Evolutionary conservation across 1,140 invertebrate genomes (phyloP).

Genomic region (Goniozus legneri): DNA sequence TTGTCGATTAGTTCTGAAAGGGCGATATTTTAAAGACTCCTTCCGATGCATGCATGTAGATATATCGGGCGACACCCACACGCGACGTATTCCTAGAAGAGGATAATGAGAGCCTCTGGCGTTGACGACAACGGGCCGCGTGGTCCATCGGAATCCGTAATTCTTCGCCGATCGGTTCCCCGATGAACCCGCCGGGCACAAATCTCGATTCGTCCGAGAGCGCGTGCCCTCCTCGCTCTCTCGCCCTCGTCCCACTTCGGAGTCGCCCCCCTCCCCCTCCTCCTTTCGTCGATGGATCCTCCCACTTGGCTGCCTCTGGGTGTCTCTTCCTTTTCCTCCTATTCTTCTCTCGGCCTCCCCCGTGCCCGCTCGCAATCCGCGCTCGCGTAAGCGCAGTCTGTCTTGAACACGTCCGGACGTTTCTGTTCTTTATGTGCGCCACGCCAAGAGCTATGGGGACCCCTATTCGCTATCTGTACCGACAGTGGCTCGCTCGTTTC

Average conservation of each 20-base stretch:
- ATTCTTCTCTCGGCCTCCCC: slow-evolving; percentile 4
- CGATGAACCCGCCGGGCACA: slow-evolving; percentile 34
- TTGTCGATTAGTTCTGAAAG: too few species aligned
- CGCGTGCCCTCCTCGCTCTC: slow-evolving; percentile 7
- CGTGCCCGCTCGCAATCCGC: slow-evolving; percentile 27
- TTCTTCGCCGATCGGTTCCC: slow-evolving; percentile 31
- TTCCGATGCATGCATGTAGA: too few species aligned
- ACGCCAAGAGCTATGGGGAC: slow-evolving; percentile 35
- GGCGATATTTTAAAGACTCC: too few species aligned
- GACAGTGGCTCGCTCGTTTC: slow-evolving; percentile 13
- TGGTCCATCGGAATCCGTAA: slow-evolving; percentile 41
- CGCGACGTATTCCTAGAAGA: too few species aligned
- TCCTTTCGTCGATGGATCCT: slow-evolving; percentile 4
- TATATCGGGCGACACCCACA: too few species aligned
- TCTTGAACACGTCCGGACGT: slow-evolving; percentile 43
- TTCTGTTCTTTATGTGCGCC: slow-evolving; percentile 43
- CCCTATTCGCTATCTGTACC: slow-evolving; percentile 36
- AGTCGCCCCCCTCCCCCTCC: slow-evolving; percentile 9
- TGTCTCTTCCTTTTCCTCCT: not conserved
- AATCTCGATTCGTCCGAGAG: slow-evolving; percentile 35
- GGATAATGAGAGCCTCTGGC: too few species aligned
- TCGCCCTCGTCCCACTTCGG: slow-evolving; percentile 14
- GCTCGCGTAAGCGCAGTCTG: slow-evolving; percentile 41
- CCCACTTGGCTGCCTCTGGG: not conserved
- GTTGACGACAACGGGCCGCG: too few species aligned